phyloP scores from a whole-genome alignment of 1,140 invertebrate genomes.

The Diachasma alloeum region DNA sequence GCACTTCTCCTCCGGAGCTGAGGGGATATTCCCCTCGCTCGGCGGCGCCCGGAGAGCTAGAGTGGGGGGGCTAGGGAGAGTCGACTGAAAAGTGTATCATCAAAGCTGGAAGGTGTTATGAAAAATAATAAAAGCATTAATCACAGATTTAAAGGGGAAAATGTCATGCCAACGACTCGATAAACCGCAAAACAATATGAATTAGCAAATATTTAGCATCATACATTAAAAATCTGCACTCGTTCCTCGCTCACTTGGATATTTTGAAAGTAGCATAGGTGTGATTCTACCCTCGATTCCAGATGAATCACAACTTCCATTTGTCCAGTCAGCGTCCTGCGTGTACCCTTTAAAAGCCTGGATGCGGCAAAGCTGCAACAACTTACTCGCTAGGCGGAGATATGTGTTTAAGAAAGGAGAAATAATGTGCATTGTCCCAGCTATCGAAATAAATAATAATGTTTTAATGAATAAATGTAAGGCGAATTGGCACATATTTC shows the following conservation, averaged over 20 bases:
- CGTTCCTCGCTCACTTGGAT: slow-evolving; percentile 38
- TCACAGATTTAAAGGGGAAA: neutral
- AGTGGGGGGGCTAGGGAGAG: too few species aligned
- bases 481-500: neutral
- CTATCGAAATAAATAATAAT: neutral
- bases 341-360: slow-evolving; percentile 39
- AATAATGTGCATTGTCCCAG: slow-evolving; percentile 25
- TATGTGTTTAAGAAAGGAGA: slow-evolving; percentile 22
- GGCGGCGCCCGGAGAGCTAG: too few species aligned
- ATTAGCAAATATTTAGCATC: slow-evolving; percentile 11
- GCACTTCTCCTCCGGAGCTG: too few species aligned
- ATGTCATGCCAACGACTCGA: neutral
- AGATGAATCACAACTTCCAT: slow-evolving; percentile 27
- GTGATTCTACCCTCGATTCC: slow-evolving; percentile 35
- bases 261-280: slow-evolving; percentile 38
- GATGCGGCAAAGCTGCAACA: slow-evolving; percentile 42
- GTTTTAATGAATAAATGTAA: neutral
- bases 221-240: slow-evolving; percentile 27
- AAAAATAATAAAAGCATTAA: too few species aligned
- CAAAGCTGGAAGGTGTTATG: too few species aligned
- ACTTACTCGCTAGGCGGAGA: slow-evolving; percentile 34
- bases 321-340: slow-evolving; percentile 35
- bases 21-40: too few species aligned
- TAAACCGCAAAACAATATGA: neutral
- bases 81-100: too few species aligned